Conservation (phyloP, 2,113 vertebrate species). For the Theropithecus gelada region DNA sequence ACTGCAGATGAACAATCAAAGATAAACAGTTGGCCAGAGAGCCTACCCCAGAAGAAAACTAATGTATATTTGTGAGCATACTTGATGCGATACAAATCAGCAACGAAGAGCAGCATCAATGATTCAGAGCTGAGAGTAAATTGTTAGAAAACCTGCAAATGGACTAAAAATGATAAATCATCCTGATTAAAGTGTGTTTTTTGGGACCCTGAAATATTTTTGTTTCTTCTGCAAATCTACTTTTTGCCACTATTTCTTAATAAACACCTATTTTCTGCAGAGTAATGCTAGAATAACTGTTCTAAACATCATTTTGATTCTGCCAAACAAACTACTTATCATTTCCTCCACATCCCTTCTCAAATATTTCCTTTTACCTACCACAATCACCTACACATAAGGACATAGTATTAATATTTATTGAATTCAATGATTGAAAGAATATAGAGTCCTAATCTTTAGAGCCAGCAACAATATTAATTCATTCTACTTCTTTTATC, state of each 20-base stretch:
- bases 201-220: neutral
- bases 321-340: neutral
- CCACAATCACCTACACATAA: neutral
- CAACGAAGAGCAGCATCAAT: neutral
- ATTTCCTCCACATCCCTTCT: neutral
- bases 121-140: conserved; percentile 26
- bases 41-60: neutral
- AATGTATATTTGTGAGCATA: neutral
- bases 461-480: neutral
- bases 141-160: conserved; percentile 14
- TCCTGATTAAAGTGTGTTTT: neutral
- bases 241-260: neutral
- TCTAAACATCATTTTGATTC: neutral
- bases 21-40: neutral
- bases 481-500: neutral
- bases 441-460: neutral
- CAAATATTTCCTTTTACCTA: neutral
- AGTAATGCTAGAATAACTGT: neutral
- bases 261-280: neutral
- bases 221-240: neutral
- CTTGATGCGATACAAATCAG: neutral
- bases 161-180: conserved; percentile 8
- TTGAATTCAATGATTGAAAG: neutral
- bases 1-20: neutral
- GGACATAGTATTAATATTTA: neutral